Evolutionary conservation across 2,888 invertebrate species (phyloP), one percentile per base, ranked within the genome.

Genomic region (Cephonodes hylas): DNA sequence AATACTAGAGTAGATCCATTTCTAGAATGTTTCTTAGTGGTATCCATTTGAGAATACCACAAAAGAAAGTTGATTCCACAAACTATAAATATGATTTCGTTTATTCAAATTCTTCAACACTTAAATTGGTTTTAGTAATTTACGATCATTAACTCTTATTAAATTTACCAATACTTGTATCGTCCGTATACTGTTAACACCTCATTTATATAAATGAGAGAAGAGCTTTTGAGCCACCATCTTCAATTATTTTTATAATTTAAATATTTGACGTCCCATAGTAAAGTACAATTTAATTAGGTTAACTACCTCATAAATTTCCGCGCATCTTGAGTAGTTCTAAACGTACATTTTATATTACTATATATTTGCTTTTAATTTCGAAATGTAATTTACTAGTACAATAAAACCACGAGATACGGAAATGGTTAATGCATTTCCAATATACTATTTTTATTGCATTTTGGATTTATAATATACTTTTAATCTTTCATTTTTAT

Each of bases 181-280:
- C 18, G 18, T 53, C 48, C 8, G 27, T 18, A 13, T 53, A 27
- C 6, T 18, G 23, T 46, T 23, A 53, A 53, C 53, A 31, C 53
- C 53, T 53, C 53, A 53, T 53, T 53, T 18, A 53, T n/a, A n/a
- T 18, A 53, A n/a, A 53, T 53, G 27, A 31, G 31, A 53, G 18
- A 31, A 31, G 27, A 53, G 15, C 53, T 31, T n/a, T 31, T 3
- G 48, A 18, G 2, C 18, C 8, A 31, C 3, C 15, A 25, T 48
- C 53, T 53, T 53, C 31, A 53, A 53, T 53, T 53, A 53, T 31
- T 53, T 48, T 46, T 31, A 53, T 48, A 53, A 53, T 53, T 53
- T 53, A 53, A 53, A 53, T 53, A 53, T 53, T 53, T 53, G 53
- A 53, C 31, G 53, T 53, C 53, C 10, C 53, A 31, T 31, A 53